phyloP scores from a whole-genome alignment of 2,888 invertebrate genomes.

The Thymelicus acteon region DNA sequence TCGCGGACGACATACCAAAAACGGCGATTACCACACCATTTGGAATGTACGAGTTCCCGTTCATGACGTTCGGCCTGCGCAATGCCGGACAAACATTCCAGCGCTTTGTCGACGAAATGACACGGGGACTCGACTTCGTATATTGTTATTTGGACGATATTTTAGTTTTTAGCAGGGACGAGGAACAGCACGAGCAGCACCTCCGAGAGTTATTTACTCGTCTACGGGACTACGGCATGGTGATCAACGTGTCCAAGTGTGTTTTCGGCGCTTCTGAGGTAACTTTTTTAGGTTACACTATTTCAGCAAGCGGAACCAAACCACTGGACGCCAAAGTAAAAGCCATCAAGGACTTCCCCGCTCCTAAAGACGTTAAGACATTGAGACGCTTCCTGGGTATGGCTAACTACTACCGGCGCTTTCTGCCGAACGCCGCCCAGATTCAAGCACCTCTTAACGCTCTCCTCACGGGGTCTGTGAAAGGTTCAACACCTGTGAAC shows the following conservation, averaged over 20 bases:
- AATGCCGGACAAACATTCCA: constrained; percentile 66
- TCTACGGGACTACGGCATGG: constrained; percentile 43
- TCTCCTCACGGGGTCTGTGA: constrained; percentile 43
- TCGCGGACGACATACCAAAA: constrained; percentile 53
- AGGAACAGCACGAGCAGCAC: constrained; percentile 40
- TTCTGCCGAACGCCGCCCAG: constrained; percentile 37
- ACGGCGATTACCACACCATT: constrained; percentile 57
- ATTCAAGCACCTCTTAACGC: constrained; percentile 53
- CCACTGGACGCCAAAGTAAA: constrained; percentile 51
- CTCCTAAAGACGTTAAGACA: constrained; percentile 43
- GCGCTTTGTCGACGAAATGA: constrained; percentile 53
- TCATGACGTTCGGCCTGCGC: constrained; percentile 57
- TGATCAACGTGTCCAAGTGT: constrained; percentile 46
- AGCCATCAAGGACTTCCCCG: constrained; percentile 39
- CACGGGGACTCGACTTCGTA: constrained; percentile 38
- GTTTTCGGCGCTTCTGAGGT: constrained; percentile 43
- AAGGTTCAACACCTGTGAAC: constrained; percentile 48
- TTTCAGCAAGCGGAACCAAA: constrained; percentile 46
- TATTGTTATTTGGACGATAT: constrained; percentile 57
- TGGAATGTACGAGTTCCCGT: constrained; percentile 53
- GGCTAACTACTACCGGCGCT: constrained; percentile 38
- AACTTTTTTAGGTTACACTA: constrained; percentile 41
- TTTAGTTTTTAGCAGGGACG: constrained; percentile 44
- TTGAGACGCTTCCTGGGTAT: constrained; percentile 43
- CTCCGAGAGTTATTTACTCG: constrained; percentile 42